These are phyloP conservation scores for Tenodera sinensis DNA, from an alignment of 2,888 invertebrate species.

Conservation along the genomic window DNA sequence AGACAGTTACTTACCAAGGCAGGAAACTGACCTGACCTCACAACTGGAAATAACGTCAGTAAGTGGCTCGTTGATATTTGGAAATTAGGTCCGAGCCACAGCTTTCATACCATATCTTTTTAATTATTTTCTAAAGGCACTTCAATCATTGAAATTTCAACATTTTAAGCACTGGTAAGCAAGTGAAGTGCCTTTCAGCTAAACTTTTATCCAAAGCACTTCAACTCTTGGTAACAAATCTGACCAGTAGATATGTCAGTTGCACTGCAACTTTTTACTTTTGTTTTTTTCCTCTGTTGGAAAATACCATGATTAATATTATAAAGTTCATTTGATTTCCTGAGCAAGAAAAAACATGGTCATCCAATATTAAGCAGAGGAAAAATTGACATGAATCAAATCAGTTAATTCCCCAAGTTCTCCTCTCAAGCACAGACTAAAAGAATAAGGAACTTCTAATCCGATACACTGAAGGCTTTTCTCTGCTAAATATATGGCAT, in stretches of 20 bases:
- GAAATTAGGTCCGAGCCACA: constrained; percentile 18
- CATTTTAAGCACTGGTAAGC: constrained; percentile 29
- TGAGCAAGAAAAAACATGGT: constrained; percentile 32
- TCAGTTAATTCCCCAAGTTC: neutral
- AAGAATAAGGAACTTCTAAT: neutral
- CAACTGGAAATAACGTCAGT: constrained; percentile 16
- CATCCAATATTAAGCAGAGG: constrained; percentile 29
- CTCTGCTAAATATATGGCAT: neutral
- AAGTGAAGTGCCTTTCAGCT: constrained; percentile 32
- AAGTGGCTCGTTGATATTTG: constrained; percentile 5
- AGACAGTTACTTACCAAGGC: constrained; percentile 11
- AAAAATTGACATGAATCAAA: constrained; percentile 26
- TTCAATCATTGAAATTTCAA: constrained; percentile 33
- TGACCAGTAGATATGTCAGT: constrained; percentile 34
- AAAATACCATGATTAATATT: constrained; percentile 28
- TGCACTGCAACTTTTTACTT: constrained; percentile 27
- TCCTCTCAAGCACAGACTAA: too few species aligned
- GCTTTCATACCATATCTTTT: constrained; percentile 17
- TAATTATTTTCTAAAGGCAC: constrained; percentile 31
- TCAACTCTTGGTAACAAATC: constrained; percentile 33
- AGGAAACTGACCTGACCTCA: constrained; percentile 26
- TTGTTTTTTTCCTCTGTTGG: constrained; percentile 23
- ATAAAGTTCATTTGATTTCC: constrained; percentile 30
- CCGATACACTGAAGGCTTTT: neutral
- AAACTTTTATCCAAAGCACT: constrained; percentile 31